Evolutionary conservation across 2,888 invertebrate genomes (phyloP).

Genomic region (Ochropleura plecta): DNA sequence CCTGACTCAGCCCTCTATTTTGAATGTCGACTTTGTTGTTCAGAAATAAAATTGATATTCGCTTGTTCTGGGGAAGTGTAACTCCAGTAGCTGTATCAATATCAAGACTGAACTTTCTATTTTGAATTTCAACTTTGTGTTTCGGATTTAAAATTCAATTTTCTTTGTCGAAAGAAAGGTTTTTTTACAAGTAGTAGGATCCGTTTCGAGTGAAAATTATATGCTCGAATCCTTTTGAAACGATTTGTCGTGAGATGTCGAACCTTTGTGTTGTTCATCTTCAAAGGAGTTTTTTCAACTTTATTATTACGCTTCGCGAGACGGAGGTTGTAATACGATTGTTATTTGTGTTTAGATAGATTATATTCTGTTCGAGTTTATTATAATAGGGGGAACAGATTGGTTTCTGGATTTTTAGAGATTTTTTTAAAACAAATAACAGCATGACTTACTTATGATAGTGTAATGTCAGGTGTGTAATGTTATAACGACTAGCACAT

Average conservation of each 20-base stretch:
- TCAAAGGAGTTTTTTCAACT: conserved; percentile 83
- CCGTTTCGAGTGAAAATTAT: conserved; percentile 85
- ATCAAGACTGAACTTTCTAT: neutral
- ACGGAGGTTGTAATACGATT: conserved; percentile 68
- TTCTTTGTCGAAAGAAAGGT: conserved; percentile 26
- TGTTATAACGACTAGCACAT: too few relatives aligned
- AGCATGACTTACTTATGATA: too few relatives aligned
- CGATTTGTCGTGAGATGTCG: conserved; percentile 78
- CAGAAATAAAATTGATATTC: conserved; percentile 40
- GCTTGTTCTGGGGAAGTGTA: conserved; percentile 37
- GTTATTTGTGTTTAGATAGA: conserved; percentile 74
- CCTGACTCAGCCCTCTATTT: neutral
- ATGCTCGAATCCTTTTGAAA: conserved; percentile 80
- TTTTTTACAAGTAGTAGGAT: conserved; percentile 79
- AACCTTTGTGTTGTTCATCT: conserved; percentile 82
- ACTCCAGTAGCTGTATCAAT: conserved; percentile 55
- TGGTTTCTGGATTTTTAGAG: conserved; percentile 24
- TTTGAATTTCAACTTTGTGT: neutral
- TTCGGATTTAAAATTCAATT: conserved; percentile 39
- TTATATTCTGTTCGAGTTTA: conserved; percentile 55
- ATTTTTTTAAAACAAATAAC: neutral
- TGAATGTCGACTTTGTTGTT: neutral
- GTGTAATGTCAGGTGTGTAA: too few relatives aligned
- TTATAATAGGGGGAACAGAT: conserved; percentile 24
- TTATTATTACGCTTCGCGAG: conserved; percentile 82